A percentile compares a stretch with the other conserved stretches of the same genome.
Evolutionary conservation across 35 echinoderm and acorn worm species (phyloP).

Genomic region (Anneissia japonica): DNA sequence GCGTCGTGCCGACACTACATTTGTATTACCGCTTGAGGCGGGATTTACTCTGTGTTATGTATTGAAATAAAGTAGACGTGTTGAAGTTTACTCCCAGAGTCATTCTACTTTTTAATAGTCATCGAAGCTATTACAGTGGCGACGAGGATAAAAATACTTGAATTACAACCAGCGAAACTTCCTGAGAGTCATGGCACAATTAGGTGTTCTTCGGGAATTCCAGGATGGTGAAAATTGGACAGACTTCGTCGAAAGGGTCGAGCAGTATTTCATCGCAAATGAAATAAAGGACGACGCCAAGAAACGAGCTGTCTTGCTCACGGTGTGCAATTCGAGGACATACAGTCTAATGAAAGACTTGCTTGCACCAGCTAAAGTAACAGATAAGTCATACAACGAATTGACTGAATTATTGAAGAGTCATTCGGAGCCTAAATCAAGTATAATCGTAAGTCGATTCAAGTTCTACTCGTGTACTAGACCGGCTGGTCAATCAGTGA

Average conservation of each 20-base stretch:
- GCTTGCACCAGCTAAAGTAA: constrained; percentile 35
- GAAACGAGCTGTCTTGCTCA: constrained; percentile 11
- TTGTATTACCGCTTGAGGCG: too few species aligned
- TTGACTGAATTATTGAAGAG: constrained; percentile 27
- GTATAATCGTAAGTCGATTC: constrained; percentile 37
- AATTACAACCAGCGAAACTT: too few species aligned
- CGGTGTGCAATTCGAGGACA: background rate
- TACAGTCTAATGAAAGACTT: constrained; percentile 1
- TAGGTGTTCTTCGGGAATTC: background rate
- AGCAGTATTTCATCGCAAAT: constrained; percentile 14
- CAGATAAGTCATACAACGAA: constrained; percentile 31
- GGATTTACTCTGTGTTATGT: too few species aligned
- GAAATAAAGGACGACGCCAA: background rate
- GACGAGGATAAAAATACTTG: too few species aligned
- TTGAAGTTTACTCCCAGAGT: too few species aligned
- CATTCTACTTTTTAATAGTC: too few species aligned
- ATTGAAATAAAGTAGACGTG: too few species aligned
- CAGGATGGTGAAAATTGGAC: constrained; percentile 10
- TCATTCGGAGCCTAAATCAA: constrained; percentile 46
- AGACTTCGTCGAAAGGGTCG: background rate
- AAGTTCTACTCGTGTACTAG: constrained; percentile 49
- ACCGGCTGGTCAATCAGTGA: constrained; percentile 23
- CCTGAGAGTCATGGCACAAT: background rate
- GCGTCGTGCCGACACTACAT: too few species aligned
- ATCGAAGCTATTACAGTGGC: too few species aligned